Evolutionary conservation across 2,888 invertebrate species (phyloP).

Genomic region (Criorhina ranunculi): DNA sequence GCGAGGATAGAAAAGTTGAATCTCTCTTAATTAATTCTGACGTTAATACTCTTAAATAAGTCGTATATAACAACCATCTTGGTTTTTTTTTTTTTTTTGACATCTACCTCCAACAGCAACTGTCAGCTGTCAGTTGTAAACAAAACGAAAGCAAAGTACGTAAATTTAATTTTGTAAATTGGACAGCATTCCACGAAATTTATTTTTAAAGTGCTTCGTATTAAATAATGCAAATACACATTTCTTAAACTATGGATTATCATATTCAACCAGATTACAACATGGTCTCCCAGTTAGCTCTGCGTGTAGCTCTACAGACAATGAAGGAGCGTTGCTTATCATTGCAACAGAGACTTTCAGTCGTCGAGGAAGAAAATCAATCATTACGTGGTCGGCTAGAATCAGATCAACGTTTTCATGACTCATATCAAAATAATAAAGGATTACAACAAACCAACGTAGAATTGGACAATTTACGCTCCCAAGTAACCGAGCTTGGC

Average conservation of each 20-base stretch:
- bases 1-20: no score
- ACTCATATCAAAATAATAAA: constrained; percentile 39
- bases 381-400: constrained; percentile 84
- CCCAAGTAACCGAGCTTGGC: constrained; percentile 88
- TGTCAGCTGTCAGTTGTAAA: constrained; percentile 62
- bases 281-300: constrained; percentile 84
- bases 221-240: constrained; percentile 29
- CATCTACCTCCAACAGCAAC: constrained; percentile 5
- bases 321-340: constrained; percentile 92
- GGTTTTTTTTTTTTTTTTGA: neutral
- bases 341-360: constrained; percentile 89
- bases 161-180: neutral
- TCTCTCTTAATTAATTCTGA: no score
- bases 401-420: constrained; percentile 83
- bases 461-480: constrained; percentile 86
- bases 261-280: constrained; percentile 49
- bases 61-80: neutral
- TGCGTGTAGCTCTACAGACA: constrained; percentile 91
- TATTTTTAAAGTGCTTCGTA: neutral
- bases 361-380: constrained; percentile 91
- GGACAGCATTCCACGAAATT: neutral
- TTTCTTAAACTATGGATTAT: constrained; percentile 43
- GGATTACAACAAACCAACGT: constrained; percentile 76
- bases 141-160: constrained; percentile 19
- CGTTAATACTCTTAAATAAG: no score